Percentiles rank a stretch among this genome's conserved stretches.
phyloP scores from a whole-genome alignment of 2,888 invertebrate species.

The Cheilosia pagana region DNA sequence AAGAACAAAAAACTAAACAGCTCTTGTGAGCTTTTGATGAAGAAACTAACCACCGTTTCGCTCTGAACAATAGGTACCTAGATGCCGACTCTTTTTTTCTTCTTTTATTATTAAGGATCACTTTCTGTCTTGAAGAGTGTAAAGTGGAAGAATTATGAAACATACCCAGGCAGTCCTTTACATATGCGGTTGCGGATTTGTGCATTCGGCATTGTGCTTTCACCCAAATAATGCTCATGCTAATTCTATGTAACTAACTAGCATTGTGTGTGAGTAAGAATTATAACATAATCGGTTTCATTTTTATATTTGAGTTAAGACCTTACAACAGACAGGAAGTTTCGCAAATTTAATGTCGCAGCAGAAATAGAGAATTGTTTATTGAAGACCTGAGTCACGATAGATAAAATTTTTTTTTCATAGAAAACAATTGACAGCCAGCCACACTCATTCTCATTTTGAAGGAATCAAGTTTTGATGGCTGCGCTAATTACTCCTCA shows the following conservation, averaged over 20 bases:
- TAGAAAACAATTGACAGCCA: too few species aligned
- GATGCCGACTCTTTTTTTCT: slow-evolving; percentile 1
- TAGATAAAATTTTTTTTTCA: too few species aligned
- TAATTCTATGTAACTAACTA: slow-evolving; percentile 1
- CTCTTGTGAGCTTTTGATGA: slow-evolving; percentile 20
- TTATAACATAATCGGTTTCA: not conserved
- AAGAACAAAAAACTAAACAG: slow-evolving; percentile 33
- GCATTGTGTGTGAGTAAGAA: not conserved
- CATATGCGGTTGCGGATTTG: slow-evolving; percentile 16
- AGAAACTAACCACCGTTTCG: not conserved
- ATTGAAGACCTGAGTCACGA: too few species aligned
- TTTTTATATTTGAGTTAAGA: not conserved
- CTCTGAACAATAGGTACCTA: slow-evolving; percentile 22
- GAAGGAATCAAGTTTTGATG: too few species aligned
- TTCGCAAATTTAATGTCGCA: not conserved
- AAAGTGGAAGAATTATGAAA: slow-evolving; percentile 22
- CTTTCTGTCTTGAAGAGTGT: slow-evolving; percentile 30
- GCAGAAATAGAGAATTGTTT: not conserved
- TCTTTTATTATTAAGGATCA: slow-evolving; percentile 27
- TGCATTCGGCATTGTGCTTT: not conserved
- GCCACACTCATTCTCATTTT: too few species aligned
- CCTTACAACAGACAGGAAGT: too few species aligned
- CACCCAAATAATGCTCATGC: not conserved
- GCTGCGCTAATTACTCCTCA: too few species aligned
- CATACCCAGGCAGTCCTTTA: not conserved